These are phyloP conservation scores for Calvadosia cruxmelitensis DNA, from an alignment of 30 jellyfish, hydroid and myxozoan species.

Conservation along the genomic window DNA sequence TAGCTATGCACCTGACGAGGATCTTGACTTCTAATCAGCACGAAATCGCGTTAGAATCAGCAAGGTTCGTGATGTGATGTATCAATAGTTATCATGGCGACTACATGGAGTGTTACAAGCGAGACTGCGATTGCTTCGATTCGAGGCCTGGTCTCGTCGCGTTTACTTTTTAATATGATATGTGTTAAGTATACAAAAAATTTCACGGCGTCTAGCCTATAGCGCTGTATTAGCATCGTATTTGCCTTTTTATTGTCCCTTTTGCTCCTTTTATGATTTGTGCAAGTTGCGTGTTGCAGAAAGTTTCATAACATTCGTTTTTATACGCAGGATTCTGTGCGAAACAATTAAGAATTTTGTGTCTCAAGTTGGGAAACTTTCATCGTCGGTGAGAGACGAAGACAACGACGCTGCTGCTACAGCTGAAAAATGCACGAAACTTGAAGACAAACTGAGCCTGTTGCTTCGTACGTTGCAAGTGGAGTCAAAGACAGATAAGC, in stretches of 20 bases:
- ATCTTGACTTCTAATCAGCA: slow-evolving; percentile 83
- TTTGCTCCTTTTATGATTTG: too few relatives aligned
- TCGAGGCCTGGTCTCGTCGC: too few relatives aligned
- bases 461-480: slow-evolving; percentile 70
- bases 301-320: too few relatives aligned
- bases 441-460: slow-evolving; percentile 63
- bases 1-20: slow-evolving; percentile 82
- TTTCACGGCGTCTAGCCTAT: too few relatives aligned
- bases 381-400: slow-evolving; percentile 38
- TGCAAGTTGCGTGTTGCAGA: too few relatives aligned
- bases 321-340: slow-evolving; percentile 62
- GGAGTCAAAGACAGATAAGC: slow-evolving; percentile 63
- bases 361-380: slow-evolving; percentile 50
- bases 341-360: slow-evolving; percentile 78
- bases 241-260: too few relatives aligned
- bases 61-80: slow-evolving; percentile 57
- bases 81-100: too few relatives aligned
- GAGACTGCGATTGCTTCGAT: too few relatives aligned
- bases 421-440: slow-evolving; percentile 45
- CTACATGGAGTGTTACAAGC: too few relatives aligned
- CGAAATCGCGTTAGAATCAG: slow-evolving; percentile 77
- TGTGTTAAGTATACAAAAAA: too few relatives aligned
- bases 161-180: too few relatives aligned
- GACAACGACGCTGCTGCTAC: slow-evolving; percentile 53
- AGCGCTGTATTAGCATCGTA: too few relatives aligned